Evolutionary conservation across 2,113 vertebrate genomes (phyloP), one percentile per base, ranked within the genome.

Genomic region (Coregonus clupeaformis): DNA sequence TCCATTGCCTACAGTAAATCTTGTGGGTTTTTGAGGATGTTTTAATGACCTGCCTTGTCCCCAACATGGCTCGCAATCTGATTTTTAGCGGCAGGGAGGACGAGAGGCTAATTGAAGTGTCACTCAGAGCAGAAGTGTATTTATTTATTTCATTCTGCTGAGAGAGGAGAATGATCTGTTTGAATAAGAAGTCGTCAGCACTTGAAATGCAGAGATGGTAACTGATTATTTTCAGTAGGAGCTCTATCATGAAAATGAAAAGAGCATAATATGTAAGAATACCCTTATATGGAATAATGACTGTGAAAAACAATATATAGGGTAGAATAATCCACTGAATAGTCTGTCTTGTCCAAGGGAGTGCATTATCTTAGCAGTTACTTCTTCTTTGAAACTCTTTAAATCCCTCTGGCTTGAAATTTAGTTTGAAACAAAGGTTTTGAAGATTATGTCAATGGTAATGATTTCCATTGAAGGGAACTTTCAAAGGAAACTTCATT

Each of bases 81-180:
- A 91, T 93, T 92, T 90, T 90, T 89, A 89, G 87, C 69, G 55
- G 49, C 75, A 49, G 60, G 62, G 78, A 86, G 84, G 81, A 89
- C 75, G 80, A 81, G 70, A 85, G 89, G 87, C 84, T 92, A 94
- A 93, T 92, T 93, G 90, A 93, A 92, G 88, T 93, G 92, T 91
- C 92, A 92, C 77, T 93, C 89, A 89, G 77, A 20, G n/a, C 78
- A 78, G 69, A 82, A 84, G 82, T 83, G 85, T 83, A 72, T 76
- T 77, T 74, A 62, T 76, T 74, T 76, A 70, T 24, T 82, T 75
- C 64, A 62, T 68, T 81, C 30, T 82, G 73, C 59, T 77, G 55
- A 83, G 79, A 80, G 79, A 78, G 76, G 52, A 79, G 79, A 81
- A 81, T 85, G 74, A 76, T 78, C 72, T 70, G 80, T 89, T 88